These are phyloP conservation scores for Chelmon rostratus DNA, from an alignment of 2,797 vertebrate species.

Conservation along the genomic window DNA sequence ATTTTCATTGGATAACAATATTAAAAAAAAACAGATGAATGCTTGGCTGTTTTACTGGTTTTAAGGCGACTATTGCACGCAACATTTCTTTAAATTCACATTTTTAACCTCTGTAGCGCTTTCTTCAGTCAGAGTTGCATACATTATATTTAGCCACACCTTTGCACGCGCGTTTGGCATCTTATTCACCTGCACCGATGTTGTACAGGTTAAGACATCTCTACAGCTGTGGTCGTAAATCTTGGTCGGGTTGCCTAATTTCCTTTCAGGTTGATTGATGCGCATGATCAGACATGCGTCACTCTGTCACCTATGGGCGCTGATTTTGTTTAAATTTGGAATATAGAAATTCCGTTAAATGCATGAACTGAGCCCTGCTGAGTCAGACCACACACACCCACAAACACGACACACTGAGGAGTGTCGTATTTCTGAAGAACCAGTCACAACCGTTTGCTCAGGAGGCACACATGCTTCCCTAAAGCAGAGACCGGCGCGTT, in stretches of 20 bases:
- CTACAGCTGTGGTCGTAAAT: neutral
- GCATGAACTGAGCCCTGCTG: neutral
- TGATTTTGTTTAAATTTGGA: neutral
- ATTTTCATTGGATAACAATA: too few relatives aligned
- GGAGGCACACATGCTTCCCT: conserved; percentile 8
- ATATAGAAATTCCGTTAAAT: neutral
- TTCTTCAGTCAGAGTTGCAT: too few relatives aligned
- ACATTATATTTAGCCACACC: neutral
- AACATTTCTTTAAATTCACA: neutral
- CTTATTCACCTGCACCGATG: neutral
- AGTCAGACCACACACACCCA: neutral
- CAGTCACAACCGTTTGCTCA: conserved; percentile 34
- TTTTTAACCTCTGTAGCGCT: too few relatives aligned
- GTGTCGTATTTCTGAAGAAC: conserved; percentile 56
- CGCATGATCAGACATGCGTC: neutral
- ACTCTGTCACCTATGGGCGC: neutral
- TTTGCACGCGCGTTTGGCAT: neutral
- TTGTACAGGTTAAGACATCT: neutral
- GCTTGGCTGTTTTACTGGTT: too few relatives aligned
- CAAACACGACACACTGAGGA: neutral
- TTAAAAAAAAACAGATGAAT: too few relatives aligned
- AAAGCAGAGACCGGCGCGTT: neutral
- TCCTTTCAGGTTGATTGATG: neutral
- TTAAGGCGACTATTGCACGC: too few relatives aligned
- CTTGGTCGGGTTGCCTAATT: rapidly evolving